Evolutionary conservation across 2,797 vertebrate genomes (phyloP).

Genomic region (Sus cebifrons): DNA sequence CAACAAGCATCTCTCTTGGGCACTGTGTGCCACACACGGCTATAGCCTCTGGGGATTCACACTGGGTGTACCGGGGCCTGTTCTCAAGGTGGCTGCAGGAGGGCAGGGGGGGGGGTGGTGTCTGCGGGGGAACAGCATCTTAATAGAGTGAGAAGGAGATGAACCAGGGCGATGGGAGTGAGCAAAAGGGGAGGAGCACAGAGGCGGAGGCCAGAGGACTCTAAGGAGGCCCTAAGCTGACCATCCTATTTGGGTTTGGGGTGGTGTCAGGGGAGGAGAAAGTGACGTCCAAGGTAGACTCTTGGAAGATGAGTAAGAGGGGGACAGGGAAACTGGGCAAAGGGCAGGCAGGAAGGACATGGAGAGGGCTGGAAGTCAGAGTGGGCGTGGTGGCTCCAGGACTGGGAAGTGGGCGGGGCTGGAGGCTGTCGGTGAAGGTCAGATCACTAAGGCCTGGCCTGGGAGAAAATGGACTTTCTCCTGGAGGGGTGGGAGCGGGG

Average conservation of each 20-base stretch:
- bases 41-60: background rate
- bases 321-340: background rate
- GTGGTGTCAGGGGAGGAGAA: background rate
- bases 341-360: background rate
- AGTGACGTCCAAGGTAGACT: background rate
- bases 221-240: background rate
- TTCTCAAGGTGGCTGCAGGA: background rate
- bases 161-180: background rate
- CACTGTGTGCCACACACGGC: rapidly evolving
- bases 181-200: background rate
- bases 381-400: background rate
- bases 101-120: too few species aligned
- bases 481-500: too few species aligned
- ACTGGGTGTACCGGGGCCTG: background rate
- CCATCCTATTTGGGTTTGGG: background rate
- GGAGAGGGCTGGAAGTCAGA: background rate
- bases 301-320: background rate
- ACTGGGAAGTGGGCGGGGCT: background rate
- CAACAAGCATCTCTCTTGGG: background rate
- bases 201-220: background rate
- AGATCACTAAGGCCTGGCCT: background rate
- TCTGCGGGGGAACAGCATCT: background rate
- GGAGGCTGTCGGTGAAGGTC: background rate
- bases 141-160: background rate
- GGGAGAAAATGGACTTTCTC: background rate